Evolutionary conservation across 1,140 invertebrate genomes (phyloP).

Genomic region (Panagrolaimus sp.): DNA sequence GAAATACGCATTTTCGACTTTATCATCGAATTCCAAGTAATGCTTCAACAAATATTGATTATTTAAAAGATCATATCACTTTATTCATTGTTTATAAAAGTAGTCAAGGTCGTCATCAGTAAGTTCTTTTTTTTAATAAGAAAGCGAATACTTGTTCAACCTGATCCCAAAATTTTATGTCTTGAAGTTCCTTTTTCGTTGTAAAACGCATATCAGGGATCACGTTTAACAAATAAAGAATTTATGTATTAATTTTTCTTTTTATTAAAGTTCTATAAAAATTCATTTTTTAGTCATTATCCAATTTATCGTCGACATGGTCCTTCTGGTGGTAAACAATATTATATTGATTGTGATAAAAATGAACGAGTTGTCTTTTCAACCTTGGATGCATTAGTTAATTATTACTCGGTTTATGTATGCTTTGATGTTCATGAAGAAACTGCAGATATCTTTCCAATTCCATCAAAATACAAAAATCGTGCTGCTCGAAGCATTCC

Average conservation of each 20-base stretch:
- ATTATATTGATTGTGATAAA: neutral
- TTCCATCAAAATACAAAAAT: too few relatives aligned
- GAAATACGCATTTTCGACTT: neutral
- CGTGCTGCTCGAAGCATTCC: too few relatives aligned
- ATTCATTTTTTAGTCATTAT: neutral
- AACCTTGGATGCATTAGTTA: neutral
- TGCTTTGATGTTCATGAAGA: neutral
- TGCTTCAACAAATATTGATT: neutral
- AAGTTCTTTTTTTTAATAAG: neutral
- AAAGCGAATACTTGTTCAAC: too few relatives aligned
- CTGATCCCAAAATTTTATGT: too few relatives aligned
- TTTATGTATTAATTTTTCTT: too few relatives aligned
- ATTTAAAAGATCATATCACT: conserved; percentile 2
- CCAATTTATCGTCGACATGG: conserved; percentile 4
- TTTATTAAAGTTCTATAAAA: too few relatives aligned
- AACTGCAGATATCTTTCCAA: neutral
- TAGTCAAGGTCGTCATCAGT: neutral
- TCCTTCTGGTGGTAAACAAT: neutral
- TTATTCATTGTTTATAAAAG: conserved; percentile 10
- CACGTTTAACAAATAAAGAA: too few relatives aligned
- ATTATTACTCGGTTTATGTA: conserved; percentile 3
- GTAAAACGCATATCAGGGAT: neutral
- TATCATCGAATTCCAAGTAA: conserved; percentile 8
- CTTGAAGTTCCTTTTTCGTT: too few relatives aligned
- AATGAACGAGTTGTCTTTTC: neutral